Percentiles rank a stretch among this genome's conserved stretches.
Evolutionary conservation across 2,113 vertebrate genomes (phyloP).

Genomic region (Bubo blakistoni): DNA sequence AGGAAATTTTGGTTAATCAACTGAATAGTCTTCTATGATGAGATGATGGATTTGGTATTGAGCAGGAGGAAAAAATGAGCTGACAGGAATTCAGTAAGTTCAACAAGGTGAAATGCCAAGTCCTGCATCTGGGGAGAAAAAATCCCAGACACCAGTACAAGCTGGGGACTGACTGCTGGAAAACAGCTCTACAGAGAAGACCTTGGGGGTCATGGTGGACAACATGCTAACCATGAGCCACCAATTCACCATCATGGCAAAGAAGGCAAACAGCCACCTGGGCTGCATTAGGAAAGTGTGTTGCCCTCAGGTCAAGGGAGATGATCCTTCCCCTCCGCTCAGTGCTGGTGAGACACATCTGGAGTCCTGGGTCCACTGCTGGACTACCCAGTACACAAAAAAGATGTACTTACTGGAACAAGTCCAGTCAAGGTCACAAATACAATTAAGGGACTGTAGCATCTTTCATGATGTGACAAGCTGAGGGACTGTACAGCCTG

Average conservation of each 20-base stretch:
- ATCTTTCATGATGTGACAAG: background rate
- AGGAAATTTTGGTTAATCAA: background rate
- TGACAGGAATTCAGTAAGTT: background rate
- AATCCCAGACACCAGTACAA: background rate
- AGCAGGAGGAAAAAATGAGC: background rate
- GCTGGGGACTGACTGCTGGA: background rate
- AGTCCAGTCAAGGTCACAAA: background rate
- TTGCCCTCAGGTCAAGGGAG: background rate
- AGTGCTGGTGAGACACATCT: background rate
- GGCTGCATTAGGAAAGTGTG: background rate
- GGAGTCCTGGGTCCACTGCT: background rate
- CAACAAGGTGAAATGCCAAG: background rate
- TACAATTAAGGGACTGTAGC: background rate
- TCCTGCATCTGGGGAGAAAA: background rate
- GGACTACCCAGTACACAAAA: background rate
- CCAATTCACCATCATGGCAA: background rate
- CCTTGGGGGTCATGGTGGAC: background rate
- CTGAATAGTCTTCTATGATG: background rate
- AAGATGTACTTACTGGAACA: background rate
- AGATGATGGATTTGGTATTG: background rate
- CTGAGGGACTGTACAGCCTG: background rate
- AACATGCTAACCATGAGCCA: background rate
- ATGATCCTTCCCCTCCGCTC: background rate
- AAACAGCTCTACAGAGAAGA: background rate
- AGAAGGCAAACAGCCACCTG: background rate